Percentiles rank a stretch among this genome's conserved stretches.
These are phyloP conservation scores for Mesorhabditis spiculigera DNA, from an alignment of 2,888 invertebrate species.

Conservation along the genomic window DNA sequence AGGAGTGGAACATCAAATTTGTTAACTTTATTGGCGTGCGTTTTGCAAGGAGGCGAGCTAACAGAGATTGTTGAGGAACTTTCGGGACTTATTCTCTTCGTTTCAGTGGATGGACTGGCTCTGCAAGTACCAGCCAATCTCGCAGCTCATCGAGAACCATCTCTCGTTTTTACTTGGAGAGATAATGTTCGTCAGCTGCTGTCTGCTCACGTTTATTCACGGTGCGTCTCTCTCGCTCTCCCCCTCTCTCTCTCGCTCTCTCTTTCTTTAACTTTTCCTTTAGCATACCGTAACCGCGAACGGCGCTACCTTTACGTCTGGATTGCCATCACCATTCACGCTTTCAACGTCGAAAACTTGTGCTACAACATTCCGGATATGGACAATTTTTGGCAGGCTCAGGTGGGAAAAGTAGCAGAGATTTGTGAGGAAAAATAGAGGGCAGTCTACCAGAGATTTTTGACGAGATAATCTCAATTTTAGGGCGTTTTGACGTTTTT, in stretches of 20 bases:
- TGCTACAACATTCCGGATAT: slow-evolving; percentile 73
- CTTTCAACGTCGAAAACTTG: slow-evolving; percentile 72
- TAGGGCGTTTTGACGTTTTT: slow-evolving; percentile 69
- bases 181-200: slow-evolving; percentile 67
- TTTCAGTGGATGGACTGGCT: slow-evolving; percentile 56
- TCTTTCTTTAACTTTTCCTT: slow-evolving; percentile 11
- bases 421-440: slow-evolving; percentile 44
- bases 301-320: slow-evolving; percentile 75
- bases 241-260: not conserved
- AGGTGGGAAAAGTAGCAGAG: slow-evolving; percentile 11
- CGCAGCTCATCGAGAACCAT: slow-evolving; percentile 55
- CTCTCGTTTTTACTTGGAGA: slow-evolving; percentile 72
- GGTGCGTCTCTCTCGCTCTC: slow-evolving; percentile 24
- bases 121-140: slow-evolving; percentile 52
- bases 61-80: too few species aligned
- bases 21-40: too few species aligned
- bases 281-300: slow-evolving; percentile 70
- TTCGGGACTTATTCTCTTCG: too few species aligned
- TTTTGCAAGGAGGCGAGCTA: not conserved
- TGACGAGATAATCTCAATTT: not conserved
- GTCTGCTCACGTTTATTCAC: slow-evolving; percentile 70
- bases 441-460: too few species aligned
- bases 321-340: slow-evolving; percentile 73
- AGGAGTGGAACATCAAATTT: slow-evolving; percentile 20
- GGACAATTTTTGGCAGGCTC: slow-evolving; percentile 81